Conservation (phyloP, 2,797 vertebrate species). For the Bradypodion ventrale region DNA sequence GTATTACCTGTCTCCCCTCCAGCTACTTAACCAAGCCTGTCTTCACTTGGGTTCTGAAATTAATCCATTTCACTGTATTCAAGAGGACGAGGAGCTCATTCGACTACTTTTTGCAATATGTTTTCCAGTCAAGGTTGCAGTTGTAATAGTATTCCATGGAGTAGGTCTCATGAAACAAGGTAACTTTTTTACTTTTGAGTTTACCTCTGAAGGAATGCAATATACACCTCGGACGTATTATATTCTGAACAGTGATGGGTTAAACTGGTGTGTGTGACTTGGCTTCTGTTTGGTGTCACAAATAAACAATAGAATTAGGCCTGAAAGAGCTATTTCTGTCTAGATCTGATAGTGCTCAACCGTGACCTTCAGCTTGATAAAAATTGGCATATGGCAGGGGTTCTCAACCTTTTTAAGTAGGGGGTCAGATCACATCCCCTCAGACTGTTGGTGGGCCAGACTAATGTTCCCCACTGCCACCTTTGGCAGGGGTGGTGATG, state of each 20-base stretch:
- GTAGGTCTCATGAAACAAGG: neutral
- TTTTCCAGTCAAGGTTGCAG: neutral
- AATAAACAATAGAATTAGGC: neutral
- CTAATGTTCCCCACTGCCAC: no score
- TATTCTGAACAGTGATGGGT: neutral
- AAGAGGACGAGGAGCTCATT: no score
- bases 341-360: neutral
- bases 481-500: no score
- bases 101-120: neutral
- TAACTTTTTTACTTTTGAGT: neutral
- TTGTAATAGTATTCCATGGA: neutral
- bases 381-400: constrained; percentile 21
- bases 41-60: no score
- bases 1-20: no score
- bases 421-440: no score
- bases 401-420: no score
- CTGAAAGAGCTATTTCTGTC: neutral
- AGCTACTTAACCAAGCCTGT: no score
- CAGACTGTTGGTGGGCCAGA: no score
- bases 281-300: constrained; percentile 7
- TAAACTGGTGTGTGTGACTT: neutral
- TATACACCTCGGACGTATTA: neutral
- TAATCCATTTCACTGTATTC: no score
- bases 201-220: neutral
- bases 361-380: constrained; percentile 5